Base-by-base conservation (phyloP, 2,888 invertebrate species). In the Metalampra italica region DNA sequence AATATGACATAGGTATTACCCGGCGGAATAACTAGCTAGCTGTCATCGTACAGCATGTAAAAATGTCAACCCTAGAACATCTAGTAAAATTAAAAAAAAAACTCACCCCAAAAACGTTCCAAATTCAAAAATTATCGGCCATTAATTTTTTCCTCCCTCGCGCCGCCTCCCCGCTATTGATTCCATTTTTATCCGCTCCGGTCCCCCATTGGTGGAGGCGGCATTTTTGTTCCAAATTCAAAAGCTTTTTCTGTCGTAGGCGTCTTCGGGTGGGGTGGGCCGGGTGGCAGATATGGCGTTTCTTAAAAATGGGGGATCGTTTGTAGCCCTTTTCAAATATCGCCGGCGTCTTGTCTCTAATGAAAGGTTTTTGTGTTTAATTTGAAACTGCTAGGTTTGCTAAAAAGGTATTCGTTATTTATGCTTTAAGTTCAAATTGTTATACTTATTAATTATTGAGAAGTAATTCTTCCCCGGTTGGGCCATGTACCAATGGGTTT, bases 191-290 rank as follows among this genome's bases (percentile, higher is more conserved):
- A 74, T 69, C 70, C 68, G 55, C 51, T 60, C 66, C 48, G 60
- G 57, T 59, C 71, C 67, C 70, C 73, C 68, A 81, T 84, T 85
- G 85, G 86, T 66, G 66, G 75, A 66, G 59, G 59, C 61, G 65
- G 63, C 62, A 83, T 86, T 85, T 87, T 87, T 86, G 86, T 87
- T 77, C 75, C 61, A 66, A 77, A 76, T 83, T 82, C 80, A 76
- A 81, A 82, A 32, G 84, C 71, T 86, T 86, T 87, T 87, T 87
- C 80, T 82, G 71, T 69, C 65, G 81, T 80, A 78, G 86, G 84
- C 82, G 86, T 75, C 72, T 68, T 61, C 68, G 67, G 60, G 70
- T 64, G 62, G 54, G 64, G 44, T 37, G 44, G 67, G 65, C 55
- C 70, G 70, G 69, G 53, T 62, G 66, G 51, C 53, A 49, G 54